Conservation (phyloP, 35 echinoderm and acorn worm genomes). For the Lytechinus variegatus region DNA sequence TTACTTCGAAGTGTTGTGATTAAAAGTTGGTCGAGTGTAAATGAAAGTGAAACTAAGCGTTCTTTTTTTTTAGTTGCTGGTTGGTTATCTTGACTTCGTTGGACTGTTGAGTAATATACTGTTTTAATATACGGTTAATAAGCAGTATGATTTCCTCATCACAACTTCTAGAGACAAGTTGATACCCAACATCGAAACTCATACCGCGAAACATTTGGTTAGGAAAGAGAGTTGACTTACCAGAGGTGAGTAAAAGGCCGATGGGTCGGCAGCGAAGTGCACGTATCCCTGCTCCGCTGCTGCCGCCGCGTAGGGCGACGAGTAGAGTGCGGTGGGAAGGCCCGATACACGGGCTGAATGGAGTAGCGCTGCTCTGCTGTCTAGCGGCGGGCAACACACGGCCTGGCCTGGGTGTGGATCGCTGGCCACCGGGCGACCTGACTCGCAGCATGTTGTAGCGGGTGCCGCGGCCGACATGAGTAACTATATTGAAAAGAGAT, state of each 20-base stretch:
- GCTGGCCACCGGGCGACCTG: constrained; percentile 62
- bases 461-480: constrained; percentile 72
- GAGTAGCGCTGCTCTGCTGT: constrained; percentile 62
- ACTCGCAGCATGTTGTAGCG: constrained; percentile 72
- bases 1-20: neutral
- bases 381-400: constrained; percentile 70
- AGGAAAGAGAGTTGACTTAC: constrained; percentile 55
- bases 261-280: constrained; percentile 82
- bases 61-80: neutral
- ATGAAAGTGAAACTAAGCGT: neutral
- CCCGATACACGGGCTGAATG: constrained; percentile 61
- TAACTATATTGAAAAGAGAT: constrained; percentile 47
- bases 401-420: constrained; percentile 73
- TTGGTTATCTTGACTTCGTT: neutral
- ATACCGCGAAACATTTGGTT: neutral
- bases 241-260: constrained; percentile 87
- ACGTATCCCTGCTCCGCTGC: constrained; percentile 69
- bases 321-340: constrained; percentile 69
- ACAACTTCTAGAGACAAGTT: neutral
- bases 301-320: constrained; percentile 72
- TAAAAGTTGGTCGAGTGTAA: neutral
- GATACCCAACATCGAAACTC: neutral
- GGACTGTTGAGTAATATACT: too few species aligned
- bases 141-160: neutral
- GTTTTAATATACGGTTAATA: neutral